phyloP scores from a whole-genome alignment of 2,113 vertebrate genomes.

The Cinclus cinclus region DNA sequence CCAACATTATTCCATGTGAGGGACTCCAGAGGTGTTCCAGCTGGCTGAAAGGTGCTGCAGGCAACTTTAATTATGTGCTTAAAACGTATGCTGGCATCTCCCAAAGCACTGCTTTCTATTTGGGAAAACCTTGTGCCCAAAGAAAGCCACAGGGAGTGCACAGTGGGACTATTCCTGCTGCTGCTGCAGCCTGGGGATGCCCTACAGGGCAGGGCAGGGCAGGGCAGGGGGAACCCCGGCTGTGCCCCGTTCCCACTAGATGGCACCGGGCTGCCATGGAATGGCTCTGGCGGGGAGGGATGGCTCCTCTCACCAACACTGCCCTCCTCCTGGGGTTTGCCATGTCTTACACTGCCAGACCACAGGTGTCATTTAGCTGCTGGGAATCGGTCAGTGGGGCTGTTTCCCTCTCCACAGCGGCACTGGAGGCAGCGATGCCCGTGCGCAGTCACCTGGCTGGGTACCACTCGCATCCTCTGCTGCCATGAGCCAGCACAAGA shows the following conservation, averaged over 20 bases:
- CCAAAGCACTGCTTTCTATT: not conserved
- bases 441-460: not conserved
- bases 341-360: not conserved
- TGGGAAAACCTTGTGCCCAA: not conserved
- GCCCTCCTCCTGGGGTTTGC: not conserved
- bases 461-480: not conserved
- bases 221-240: fast-evolving
- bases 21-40: not conserved
- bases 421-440: not conserved
- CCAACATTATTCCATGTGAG: not conserved
- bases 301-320: not conserved
- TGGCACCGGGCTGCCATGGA: not conserved
- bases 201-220: not conserved
- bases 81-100: fast-evolving
- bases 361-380: not conserved
- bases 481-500: fast-evolving
- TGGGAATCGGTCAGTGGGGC: fast-evolving
- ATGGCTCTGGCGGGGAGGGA: not conserved
- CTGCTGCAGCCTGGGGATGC: not conserved
- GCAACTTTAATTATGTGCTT: not conserved
- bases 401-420: not conserved
- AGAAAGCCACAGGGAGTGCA: not conserved
- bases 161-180: not conserved
- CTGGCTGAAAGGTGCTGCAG: not conserved
- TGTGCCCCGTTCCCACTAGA: not conserved